A percentile compares a stretch with the other conserved stretches of the same genome.
These are phyloP conservation scores for Epizoanthus scotinus DNA, from an alignment of 92 coral and sea anemone genomes.

Conservation along the genomic window DNA sequence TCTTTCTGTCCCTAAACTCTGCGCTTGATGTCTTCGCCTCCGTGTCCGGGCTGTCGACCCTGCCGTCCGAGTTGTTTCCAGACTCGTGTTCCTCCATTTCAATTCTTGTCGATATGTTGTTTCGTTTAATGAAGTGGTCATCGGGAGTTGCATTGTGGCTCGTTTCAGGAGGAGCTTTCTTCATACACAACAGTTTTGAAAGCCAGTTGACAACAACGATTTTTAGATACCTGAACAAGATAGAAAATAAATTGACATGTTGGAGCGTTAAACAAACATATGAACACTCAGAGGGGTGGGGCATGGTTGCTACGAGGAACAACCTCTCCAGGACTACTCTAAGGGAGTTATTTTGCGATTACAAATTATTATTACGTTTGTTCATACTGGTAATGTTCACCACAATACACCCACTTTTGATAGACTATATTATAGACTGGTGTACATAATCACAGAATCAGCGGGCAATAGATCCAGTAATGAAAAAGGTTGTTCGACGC, in stretches of 20 bases:
- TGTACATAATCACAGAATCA: no score
- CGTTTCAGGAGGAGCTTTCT: background rate
- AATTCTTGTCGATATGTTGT: background rate
- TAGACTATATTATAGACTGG: no score
- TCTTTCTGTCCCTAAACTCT: constrained; percentile 10
- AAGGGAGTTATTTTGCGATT: no score
- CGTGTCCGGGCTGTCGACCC: background rate
- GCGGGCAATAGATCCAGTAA: no score
- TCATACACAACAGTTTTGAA: constrained; percentile 26
- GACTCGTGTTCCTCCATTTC: background rate
- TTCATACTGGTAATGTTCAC: no score
- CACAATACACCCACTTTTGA: no score
- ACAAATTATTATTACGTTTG: no score
- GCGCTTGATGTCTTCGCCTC: background rate
- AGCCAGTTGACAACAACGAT: constrained; percentile 26
- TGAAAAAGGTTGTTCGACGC: no score
- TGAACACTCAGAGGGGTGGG: background rate
- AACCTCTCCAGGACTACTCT: no score
- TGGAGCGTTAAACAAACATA: background rate
- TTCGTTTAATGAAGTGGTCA: background rate
- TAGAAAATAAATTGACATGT: background rate
- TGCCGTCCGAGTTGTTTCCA: background rate
- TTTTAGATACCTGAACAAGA: constrained; percentile 10
- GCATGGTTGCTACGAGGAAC: no score
- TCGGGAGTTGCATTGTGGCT: background rate